A percentile compares a stretch with the other conserved stretches of the same genome.
Conservation (phyloP, 2,113 vertebrate species). For the Colius striatus region DNA sequence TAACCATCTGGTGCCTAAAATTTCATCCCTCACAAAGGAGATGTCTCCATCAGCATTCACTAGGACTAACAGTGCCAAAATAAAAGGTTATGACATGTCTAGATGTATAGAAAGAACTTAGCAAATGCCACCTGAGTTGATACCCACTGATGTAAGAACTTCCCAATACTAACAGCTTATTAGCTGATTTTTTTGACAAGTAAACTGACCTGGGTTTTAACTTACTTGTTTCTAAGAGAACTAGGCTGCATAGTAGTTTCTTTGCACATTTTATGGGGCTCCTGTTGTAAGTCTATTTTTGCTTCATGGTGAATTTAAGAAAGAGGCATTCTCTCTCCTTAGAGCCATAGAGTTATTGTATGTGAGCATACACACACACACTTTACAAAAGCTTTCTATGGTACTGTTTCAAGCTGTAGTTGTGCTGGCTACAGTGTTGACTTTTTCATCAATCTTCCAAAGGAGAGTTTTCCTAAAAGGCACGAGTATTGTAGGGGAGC, state of each 20-base stretch:
- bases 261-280: background rate
- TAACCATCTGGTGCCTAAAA: background rate
- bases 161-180: background rate
- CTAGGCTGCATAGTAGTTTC: background rate
- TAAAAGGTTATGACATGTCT: background rate
- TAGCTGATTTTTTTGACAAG: background rate
- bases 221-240: background rate
- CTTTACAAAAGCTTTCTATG: background rate
- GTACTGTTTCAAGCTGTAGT: background rate
- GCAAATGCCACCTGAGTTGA: background rate
- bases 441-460: background rate
- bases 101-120: background rate
- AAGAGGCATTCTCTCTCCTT: background rate
- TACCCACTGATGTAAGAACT: background rate
- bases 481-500: background rate
- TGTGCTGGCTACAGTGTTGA: background rate
- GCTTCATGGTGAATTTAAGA: background rate
- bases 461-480: background rate
- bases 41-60: background rate
- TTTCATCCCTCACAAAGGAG: background rate
- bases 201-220: background rate
- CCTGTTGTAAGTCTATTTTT: background rate
- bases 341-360: background rate
- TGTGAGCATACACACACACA: background rate
- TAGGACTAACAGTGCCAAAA: background rate